Conservation (phyloP, 2,888 invertebrate genomes). For the Cantharis rufa region DNA sequence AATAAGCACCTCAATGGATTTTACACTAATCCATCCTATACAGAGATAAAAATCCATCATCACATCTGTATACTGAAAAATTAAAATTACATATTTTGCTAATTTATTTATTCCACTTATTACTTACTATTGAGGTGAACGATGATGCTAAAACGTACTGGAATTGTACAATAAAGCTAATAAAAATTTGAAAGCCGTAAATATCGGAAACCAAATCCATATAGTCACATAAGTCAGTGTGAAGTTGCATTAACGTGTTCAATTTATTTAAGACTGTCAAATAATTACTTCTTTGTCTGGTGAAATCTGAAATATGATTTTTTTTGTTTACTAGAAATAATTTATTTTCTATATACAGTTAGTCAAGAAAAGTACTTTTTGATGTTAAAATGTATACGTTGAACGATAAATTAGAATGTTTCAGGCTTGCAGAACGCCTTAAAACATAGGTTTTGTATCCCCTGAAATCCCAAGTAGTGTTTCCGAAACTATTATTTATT, state of each 20-base stretch:
- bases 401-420: no score
- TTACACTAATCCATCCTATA: background rate
- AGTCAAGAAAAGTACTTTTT: no score
- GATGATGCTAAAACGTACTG: background rate
- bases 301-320: background rate
- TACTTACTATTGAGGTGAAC: background rate
- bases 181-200: conserved; percentile 8
- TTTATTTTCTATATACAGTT: background rate
- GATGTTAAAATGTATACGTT: no score
- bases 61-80: background rate
- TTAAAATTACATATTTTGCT: background rate
- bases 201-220: background rate
- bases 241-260: background rate
- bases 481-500: no score
- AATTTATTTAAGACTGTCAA: background rate
- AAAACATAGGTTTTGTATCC: no score
- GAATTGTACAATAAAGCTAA: conserved; percentile 1
- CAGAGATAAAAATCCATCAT: background rate
- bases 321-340: background rate
- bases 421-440: no score
- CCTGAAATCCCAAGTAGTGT: no score
- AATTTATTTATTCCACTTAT: background rate
- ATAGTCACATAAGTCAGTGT: background rate
- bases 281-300: background rate
- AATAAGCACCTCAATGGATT: background rate